phyloP scores from a whole-genome alignment of 2,888 invertebrate species.

The Polylopha cassiicola region DNA sequence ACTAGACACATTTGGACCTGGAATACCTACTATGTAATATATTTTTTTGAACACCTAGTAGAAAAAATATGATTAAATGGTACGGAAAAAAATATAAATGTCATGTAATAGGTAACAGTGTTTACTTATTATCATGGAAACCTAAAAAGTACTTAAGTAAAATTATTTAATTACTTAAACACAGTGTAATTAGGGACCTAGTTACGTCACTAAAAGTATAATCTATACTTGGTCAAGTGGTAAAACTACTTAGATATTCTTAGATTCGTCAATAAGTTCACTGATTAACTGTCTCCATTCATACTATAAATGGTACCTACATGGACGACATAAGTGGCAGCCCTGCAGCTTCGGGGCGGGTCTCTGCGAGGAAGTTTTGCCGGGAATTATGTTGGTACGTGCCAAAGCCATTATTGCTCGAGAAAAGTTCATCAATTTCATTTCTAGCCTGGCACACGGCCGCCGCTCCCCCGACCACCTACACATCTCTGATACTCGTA shows the following conservation, averaged over 20 bases:
- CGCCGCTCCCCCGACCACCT: constrained; percentile 28
- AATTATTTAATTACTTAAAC: too few relatives aligned
- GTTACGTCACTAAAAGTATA: too few relatives aligned
- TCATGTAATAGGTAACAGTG: too few relatives aligned
- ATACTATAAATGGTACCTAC: too few relatives aligned
- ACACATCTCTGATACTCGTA: constrained; percentile 28
- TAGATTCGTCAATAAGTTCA: too few relatives aligned
- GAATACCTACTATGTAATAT: constrained; percentile 19
- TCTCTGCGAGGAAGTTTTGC: constrained; percentile 71
- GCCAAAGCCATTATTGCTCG: constrained; percentile 78
- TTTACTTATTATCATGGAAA: too few relatives aligned
- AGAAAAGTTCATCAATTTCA: constrained; percentile 79
- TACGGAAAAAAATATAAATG: constrained; percentile 7
- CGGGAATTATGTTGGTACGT: constrained; percentile 77
- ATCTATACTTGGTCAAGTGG: too few relatives aligned
- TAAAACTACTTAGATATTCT: too few relatives aligned
- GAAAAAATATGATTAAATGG: constrained; percentile 8
- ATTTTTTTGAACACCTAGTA: constrained; percentile 27
- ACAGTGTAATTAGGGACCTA: too few relatives aligned
- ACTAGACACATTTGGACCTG: constrained; percentile 22
- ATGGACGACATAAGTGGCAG: constrained; percentile 32
- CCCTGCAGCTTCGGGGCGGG: constrained; percentile 51
- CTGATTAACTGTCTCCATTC: too few relatives aligned
- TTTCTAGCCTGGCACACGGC: constrained; percentile 51
- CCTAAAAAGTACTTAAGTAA: too few relatives aligned